phyloP scores from a whole-genome alignment of 2,888 invertebrate species.

The Harpalus rubripes region DNA sequence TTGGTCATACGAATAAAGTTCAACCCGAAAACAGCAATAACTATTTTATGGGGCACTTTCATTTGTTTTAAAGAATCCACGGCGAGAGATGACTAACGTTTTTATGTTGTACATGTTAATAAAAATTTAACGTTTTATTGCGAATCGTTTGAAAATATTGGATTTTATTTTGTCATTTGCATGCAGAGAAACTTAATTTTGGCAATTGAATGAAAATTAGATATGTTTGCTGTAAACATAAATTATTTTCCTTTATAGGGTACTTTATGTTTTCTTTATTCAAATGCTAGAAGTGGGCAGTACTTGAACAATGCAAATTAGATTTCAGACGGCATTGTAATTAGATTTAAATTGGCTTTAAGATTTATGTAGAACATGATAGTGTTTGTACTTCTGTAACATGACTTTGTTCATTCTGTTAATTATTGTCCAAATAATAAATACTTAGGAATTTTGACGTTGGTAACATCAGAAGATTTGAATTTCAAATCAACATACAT shows the following conservation, averaged over 20 bases:
- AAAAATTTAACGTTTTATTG: constrained; percentile 34
- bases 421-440: no score
- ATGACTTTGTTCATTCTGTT: no score
- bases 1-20: constrained; percentile 16
- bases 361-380: not conserved
- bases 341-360: constrained; percentile 1
- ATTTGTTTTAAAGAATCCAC: constrained; percentile 41
- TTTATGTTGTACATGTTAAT: constrained; percentile 48
- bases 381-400: not conserved
- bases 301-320: not conserved
- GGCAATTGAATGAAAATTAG: constrained; percentile 40
- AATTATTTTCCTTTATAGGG: constrained; percentile 14
- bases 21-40: constrained; percentile 27
- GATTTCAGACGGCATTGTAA: not conserved
- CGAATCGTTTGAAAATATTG: constrained; percentile 35
- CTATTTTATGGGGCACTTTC: constrained; percentile 41
- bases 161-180: constrained; percentile 1
- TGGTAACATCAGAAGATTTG: no score
- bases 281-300: not conserved
- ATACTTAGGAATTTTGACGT: no score
- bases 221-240: not conserved
- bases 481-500: no score
- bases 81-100: constrained; percentile 25
- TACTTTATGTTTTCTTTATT: constrained; percentile 26
- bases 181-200: constrained; percentile 14